Base-by-base conservation (phyloP, 2,797 vertebrate genomes). In the Lutjanus argentimaculatus region DNA sequence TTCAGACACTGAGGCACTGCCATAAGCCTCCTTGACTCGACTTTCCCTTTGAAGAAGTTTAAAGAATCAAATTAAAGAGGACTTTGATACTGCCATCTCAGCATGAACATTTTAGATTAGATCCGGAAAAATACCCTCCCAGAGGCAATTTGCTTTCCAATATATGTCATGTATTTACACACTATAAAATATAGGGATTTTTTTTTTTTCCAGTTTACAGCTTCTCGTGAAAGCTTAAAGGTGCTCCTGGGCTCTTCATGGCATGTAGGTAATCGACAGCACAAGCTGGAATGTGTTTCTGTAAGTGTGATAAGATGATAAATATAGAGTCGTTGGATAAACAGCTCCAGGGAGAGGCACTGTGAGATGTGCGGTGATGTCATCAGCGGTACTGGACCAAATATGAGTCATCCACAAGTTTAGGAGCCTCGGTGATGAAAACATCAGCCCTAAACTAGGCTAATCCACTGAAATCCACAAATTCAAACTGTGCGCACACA, bases 391-490 rank as follows among this genome's bases (percentile, higher is more conserved):
- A 72, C 67, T 66, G 73, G 83, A 89, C 85, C 75, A 79, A 79
- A 90, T 77, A 82, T 93, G 89, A 93, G 85, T 92, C 91, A 93
- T 86, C 80, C 80, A 13, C 70, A 79, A 88, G 87, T 90, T 90
- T 90, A 65, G 73, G 75, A 85, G 80, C 52, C 63, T 75, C 8
- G 15, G 40, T 85, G 83, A 89, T 85, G 53, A 89, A 90, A 89
- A 89, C 86, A 84, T 89, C 80, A 74, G 73, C 58, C 67, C 25
- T 62, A 61, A 91, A 91, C 61, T 85, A 77, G 91, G 88, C 86
- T 91, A 89, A 93, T 92, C 91, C 90, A 85, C 84, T 56, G 52
- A 84, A 85, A 90, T 83, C 80, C 84, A 85, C 62, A 64, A 64
- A 83, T 72, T 73, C 68, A 77, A 73, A 84, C 45, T 52, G 42